Percentiles rank a stretch among this genome's conserved stretches.
phyloP scores from a whole-genome alignment of 2,113 vertebrate genomes.

The Sialia sialis region DNA sequence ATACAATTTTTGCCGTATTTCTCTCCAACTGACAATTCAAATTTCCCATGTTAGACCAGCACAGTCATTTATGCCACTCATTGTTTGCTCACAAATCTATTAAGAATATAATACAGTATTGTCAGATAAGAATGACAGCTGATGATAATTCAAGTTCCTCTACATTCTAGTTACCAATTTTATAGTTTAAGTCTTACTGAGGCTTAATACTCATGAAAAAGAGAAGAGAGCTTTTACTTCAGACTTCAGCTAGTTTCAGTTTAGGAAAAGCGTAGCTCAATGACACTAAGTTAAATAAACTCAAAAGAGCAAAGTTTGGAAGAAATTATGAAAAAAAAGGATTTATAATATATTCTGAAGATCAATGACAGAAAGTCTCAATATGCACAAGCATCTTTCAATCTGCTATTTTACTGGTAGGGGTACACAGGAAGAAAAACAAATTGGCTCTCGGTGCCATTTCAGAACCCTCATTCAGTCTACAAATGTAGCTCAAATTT shows the following conservation, averaged over 20 bases:
- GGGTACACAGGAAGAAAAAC: neutral
- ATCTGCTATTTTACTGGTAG: neutral
- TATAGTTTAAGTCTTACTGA: neutral
- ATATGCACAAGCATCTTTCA: neutral
- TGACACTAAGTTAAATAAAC: neutral
- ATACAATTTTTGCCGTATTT: neutral
- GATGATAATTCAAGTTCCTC: neutral
- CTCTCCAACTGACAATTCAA: slow-evolving; percentile 19
- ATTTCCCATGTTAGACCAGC: slow-evolving; percentile 9
- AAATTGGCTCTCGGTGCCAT: neutral
- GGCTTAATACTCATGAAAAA: neutral
- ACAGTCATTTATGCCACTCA: slow-evolving; percentile 36
- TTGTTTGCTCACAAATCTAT: slow-evolving; percentile 40
- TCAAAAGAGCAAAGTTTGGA: neutral
- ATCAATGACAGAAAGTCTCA: neutral
- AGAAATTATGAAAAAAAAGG: neutral
- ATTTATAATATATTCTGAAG: neutral
- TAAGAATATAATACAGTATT: slow-evolving; percentile 4
- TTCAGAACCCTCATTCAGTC: neutral
- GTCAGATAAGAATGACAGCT: slow-evolving; percentile 48
- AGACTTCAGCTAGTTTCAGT: neutral
- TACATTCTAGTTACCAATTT: neutral
- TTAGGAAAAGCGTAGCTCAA: neutral
- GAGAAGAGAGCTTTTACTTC: neutral
- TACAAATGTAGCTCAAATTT: neutral